phyloP scores from a whole-genome alignment of 2,797 vertebrate species.

The Momotus momota region DNA sequence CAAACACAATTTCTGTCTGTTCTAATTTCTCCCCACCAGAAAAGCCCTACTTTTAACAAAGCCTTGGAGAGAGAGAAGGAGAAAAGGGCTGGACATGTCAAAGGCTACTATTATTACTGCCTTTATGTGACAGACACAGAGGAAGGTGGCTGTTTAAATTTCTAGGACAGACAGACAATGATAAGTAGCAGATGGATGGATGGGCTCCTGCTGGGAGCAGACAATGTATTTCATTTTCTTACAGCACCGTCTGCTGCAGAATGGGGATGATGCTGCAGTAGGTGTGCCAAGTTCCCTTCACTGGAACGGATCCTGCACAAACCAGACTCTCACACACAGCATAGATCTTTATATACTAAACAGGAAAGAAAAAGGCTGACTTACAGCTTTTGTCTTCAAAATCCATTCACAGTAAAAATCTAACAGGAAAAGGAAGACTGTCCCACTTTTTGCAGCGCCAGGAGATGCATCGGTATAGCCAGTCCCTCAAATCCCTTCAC shows the following conservation, averaged over 20 bases:
- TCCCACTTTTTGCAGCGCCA: slow-evolving; percentile 26
- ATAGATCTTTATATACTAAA: slow-evolving; percentile 34
- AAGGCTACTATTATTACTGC: slow-evolving; percentile 24
- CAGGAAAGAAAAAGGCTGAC: slow-evolving; percentile 36
- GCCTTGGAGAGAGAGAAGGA: neutral
- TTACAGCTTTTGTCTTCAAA: slow-evolving; percentile 63
- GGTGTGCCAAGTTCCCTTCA: slow-evolving; percentile 33
- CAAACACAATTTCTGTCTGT: neutral
- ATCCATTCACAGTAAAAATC: slow-evolving; percentile 37
- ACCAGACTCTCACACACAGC: neutral
- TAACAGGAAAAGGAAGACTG: slow-evolving; percentile 22
- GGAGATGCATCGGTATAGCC: neutral
- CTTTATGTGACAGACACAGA: neutral
- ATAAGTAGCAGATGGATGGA: slow-evolving; percentile 53
- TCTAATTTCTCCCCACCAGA: neutral
- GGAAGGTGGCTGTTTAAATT: slow-evolving; percentile 31
- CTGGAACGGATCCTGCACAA: slow-evolving; percentile 19
- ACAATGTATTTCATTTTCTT: slow-evolving; percentile 59
- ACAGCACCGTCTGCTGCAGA: slow-evolving; percentile 43
- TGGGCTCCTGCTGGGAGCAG: slow-evolving; percentile 39
- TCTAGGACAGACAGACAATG: slow-evolving; percentile 54
- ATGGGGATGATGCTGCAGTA: slow-evolving; percentile 53
- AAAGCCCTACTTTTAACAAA: neutral
- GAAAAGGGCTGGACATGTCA: slow-evolving; percentile 1
- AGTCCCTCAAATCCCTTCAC: neutral